Percentiles rank a stretch among this genome's conserved stretches.
Conservation (phyloP, 2,888 invertebrate genomes). For the Sarcophaga caerulescens region DNA sequence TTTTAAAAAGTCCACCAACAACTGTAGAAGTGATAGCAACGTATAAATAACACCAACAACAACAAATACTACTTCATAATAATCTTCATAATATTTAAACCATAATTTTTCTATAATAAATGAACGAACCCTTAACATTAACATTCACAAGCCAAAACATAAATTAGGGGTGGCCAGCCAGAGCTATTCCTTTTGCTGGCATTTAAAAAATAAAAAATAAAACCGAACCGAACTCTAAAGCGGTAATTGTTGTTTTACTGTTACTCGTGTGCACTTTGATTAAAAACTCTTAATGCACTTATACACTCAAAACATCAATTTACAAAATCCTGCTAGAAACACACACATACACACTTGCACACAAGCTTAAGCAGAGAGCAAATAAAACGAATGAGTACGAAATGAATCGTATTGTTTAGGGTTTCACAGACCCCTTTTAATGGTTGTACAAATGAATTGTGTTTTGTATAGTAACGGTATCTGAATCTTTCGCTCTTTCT, state of each 20-base stretch:
- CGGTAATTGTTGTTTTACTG: conserved; percentile 44
- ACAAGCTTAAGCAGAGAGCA: not conserved
- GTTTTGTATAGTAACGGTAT: conserved; percentile 61
- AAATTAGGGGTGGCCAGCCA: conserved; percentile 33
- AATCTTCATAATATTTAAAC: conserved; percentile 55
- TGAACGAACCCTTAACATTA: conserved; percentile 33
- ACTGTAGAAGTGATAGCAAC: conserved; percentile 5
- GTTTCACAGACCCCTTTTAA: conserved; percentile 58
- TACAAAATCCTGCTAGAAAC: not conserved
- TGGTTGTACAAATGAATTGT: conserved; percentile 5
- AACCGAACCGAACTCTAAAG: conserved; percentile 13
- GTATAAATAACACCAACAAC: conserved; percentile 8
- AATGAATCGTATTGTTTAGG: conserved; percentile 60
- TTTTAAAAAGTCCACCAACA: conserved; percentile 20
- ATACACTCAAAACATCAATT: conserved; percentile 27
- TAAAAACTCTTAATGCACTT: conserved; percentile 56
- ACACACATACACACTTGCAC: no score
- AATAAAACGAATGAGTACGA: conserved; percentile 21
- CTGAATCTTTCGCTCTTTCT: conserved; percentile 47
- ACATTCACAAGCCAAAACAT: not conserved
- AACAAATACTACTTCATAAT: conserved; percentile 32
- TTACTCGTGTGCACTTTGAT: conserved; percentile 59
- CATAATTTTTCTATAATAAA: conserved; percentile 56
- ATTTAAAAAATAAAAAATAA: conserved; percentile 13
- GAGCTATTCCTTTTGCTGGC: not conserved